A percentile compares a stretch with the other conserved stretches of the same genome.
phyloP scores from a whole-genome alignment of 2,888 invertebrate genomes.

The Tenthredo mesomela region DNA sequence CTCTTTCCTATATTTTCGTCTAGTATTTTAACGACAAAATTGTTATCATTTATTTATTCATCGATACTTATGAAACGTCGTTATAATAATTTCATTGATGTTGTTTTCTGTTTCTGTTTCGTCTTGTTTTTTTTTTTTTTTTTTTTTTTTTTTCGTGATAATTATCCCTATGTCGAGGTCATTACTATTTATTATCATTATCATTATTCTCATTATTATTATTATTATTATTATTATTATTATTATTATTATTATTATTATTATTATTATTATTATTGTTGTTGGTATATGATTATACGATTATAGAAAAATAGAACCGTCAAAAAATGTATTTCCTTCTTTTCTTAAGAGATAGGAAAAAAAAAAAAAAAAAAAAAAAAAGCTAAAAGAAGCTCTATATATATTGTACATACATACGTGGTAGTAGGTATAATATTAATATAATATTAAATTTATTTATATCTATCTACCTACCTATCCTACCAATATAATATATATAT shows the following conservation, averaged over 20 bases:
- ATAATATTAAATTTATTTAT: not conserved
- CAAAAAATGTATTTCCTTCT: slow-evolving; percentile 31
- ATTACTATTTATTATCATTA: too few relatives aligned
- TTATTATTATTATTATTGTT: slow-evolving; percentile 2
- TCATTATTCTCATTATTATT: not conserved
- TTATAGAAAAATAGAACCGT: slow-evolving; percentile 13
- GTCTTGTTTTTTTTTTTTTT: too few relatives aligned
- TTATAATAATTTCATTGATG: too few relatives aligned
- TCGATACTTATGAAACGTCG: too few relatives aligned
- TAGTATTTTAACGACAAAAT: too few relatives aligned
- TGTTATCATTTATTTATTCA: too few relatives aligned
- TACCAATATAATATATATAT: not conserved
- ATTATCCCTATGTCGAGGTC: too few relatives aligned
- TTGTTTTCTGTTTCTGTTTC: too few relatives aligned
- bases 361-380: not conserved
- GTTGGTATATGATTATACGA: slow-evolving; percentile 49
- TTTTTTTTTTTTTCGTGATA: too few relatives aligned
- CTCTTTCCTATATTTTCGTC: too few relatives aligned
- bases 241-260: not conserved
- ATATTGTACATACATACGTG: slow-evolving; percentile 13
- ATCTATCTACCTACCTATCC: not conserved
- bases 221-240: not conserved
- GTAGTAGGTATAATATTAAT: too few relatives aligned
- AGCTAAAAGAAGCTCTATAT: slow-evolving; percentile 37
- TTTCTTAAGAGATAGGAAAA: not conserved